Conservation (phyloP, 2,888 invertebrate genomes). For the Noctua comes region DNA sequence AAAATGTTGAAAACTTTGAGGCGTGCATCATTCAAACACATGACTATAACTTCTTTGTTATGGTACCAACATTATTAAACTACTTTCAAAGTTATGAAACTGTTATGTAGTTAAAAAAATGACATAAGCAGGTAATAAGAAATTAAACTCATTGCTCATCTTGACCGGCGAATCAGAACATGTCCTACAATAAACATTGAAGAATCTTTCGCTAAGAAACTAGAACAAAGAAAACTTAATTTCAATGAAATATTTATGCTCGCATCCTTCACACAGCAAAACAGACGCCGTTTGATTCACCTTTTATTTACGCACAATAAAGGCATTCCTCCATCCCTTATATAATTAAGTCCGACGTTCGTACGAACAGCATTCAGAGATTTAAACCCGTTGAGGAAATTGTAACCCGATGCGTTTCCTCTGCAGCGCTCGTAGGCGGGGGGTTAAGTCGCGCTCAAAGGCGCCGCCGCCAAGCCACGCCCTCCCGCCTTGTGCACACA, state of each 20-base stretch:
- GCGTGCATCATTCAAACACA: background rate
- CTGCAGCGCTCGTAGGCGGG: constrained; percentile 66
- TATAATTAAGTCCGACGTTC: constrained; percentile 62
- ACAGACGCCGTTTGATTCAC: constrained; percentile 63
- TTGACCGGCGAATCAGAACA: background rate
- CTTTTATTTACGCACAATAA: constrained; percentile 59
- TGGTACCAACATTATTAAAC: background rate
- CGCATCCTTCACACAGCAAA: constrained; percentile 38
- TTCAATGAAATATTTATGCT: constrained; percentile 49
- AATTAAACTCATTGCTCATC: background rate
- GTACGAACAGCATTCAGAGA: constrained; percentile 61
- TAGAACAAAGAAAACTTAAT: constrained; percentile 30
- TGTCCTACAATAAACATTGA: background rate
- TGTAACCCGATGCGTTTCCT: constrained; percentile 74
- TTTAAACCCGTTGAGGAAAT: constrained; percentile 66
- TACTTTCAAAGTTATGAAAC: background rate
- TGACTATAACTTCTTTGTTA: background rate
- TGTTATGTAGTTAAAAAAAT: background rate
- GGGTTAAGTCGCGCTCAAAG: constrained; percentile 64
- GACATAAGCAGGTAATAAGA: background rate
- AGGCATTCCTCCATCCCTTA: constrained; percentile 54
- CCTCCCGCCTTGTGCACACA: constrained; percentile 55
- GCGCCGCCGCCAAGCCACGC: constrained; percentile 65
- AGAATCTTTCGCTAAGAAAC: background rate
- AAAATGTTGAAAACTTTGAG: background rate